Conservation (phyloP, 2,797 vertebrate genomes). For the Periophthalmus magnuspinnatus region DNA sequence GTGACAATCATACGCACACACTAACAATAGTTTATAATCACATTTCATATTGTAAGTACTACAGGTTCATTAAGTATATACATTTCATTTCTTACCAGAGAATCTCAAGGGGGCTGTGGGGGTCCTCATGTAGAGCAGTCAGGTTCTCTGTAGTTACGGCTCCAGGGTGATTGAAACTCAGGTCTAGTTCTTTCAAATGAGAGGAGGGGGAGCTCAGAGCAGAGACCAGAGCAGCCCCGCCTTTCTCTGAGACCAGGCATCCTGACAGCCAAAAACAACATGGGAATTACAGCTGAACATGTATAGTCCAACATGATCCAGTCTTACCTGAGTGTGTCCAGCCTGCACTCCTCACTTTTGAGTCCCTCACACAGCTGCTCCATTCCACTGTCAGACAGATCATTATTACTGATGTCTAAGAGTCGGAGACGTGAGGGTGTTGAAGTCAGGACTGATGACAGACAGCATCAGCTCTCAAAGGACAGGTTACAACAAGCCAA, state of each 20-base stretch:
- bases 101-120: slow-evolving; percentile 16
- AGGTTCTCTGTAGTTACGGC: background rate
- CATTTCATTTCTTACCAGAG: background rate
- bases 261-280: slow-evolving; percentile 21
- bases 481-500: background rate
- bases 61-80: too few species aligned
- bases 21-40: too few species aligned
- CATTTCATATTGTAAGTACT: too few species aligned
- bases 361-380: background rate
- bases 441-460: slow-evolving; percentile 1
- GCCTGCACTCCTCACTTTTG: slow-evolving; percentile 2
- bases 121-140: slow-evolving; percentile 17
- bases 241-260: slow-evolving; percentile 31
- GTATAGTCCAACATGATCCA: background rate
- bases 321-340: slow-evolving; percentile 3
- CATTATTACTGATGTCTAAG: slow-evolving; percentile 2
- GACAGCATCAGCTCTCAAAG: background rate
- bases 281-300: background rate
- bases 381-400: background rate
- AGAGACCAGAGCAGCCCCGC: slow-evolving; percentile 21
- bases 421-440: background rate
- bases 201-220: slow-evolving; percentile 17
- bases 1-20: background rate
- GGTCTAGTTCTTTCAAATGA: slow-evolving; percentile 13
- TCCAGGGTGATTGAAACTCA: background rate